phyloP scores from a whole-genome alignment of 1,140 invertebrate genomes.

The Cyphomyrmex costatus region DNA sequence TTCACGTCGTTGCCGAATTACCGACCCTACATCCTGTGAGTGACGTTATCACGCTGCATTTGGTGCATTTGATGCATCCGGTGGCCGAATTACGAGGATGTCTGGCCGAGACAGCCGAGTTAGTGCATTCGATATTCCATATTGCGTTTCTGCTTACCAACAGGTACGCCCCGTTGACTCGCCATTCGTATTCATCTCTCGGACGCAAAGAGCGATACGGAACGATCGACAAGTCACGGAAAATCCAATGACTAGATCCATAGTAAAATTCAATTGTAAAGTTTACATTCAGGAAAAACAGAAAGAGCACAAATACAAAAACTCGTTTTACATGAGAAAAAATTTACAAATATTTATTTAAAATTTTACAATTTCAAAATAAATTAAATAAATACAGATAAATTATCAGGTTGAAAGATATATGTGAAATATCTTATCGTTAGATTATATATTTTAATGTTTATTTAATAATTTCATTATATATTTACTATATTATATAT shows the following conservation, averaged over 20 bases:
- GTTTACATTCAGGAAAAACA: not conserved
- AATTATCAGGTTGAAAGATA: not conserved
- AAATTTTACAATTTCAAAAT: not conserved
- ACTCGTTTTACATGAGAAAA: not conserved
- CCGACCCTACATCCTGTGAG: slow-evolving; percentile 78
- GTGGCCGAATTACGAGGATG: slow-evolving; percentile 71
- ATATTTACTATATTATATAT: too few relatives aligned
- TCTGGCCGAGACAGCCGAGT: slow-evolving; percentile 78
- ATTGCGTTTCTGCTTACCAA: slow-evolving; percentile 74
- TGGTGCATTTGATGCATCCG: slow-evolving; percentile 78
- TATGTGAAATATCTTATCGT: not conserved
- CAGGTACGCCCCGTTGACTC: slow-evolving; percentile 66
- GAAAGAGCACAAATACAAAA: not conserved
- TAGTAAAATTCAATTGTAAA: slow-evolving; percentile 28
- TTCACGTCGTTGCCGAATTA: slow-evolving; percentile 70
- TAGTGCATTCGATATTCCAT: slow-evolving; percentile 78
- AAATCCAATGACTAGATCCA: slow-evolving; percentile 3
- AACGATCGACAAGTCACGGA: slow-evolving; percentile 28
- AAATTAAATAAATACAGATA: not conserved
- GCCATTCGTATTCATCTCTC: slow-evolving; percentile 61
- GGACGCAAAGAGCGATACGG: slow-evolving; percentile 32
- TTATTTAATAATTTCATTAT: not conserved
- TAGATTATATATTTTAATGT: not conserved
- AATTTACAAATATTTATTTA: not conserved
- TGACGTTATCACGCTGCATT: slow-evolving; percentile 82